A percentile compares a stretch with the other conserved stretches of the same genome.
These are phyloP conservation scores for Tenualosa ilisha DNA, from an alignment of 2,797 vertebrate genomes.

Conservation along the genomic window DNA sequence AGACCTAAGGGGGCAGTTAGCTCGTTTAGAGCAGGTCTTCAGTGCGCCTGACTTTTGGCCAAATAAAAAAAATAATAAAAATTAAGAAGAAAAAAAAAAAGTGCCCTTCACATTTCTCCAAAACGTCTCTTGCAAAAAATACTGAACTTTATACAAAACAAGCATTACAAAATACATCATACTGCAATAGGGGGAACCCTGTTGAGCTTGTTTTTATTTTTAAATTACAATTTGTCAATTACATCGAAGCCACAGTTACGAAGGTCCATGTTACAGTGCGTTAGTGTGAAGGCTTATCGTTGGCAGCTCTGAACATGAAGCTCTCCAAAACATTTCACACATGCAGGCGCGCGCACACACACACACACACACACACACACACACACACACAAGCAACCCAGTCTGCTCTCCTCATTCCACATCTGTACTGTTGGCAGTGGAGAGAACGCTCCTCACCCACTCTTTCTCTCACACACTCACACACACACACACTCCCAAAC, in stretches of 20 bases:
- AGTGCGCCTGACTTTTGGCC: background rate
- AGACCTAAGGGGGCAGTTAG: background rate
- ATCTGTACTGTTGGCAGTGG: background rate
- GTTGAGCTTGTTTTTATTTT: background rate
- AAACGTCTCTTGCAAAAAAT: background rate
- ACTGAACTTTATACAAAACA: conserved; percentile 21
- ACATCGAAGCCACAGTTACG: background rate
- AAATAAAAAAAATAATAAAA: background rate
- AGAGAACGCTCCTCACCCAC: background rate
- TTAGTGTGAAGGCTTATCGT: conserved; percentile 4
- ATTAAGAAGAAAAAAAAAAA: background rate
- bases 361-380: conserved; percentile 1
- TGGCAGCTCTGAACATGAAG: background rate
- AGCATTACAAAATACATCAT: conserved; percentile 20
- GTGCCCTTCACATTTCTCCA: conserved; percentile 11
- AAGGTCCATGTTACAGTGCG: background rate
- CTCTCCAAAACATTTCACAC: background rate
- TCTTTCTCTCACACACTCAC: background rate
- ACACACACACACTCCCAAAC: background rate
- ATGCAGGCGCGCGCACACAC: background rate
- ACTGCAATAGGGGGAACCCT: background rate
- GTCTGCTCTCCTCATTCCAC: background rate
- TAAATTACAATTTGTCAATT: conserved; percentile 11
- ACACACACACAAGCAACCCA: background rate
- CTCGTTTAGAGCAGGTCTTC: background rate